A percentile compares a stretch with the other conserved stretches of the same genome.
Evolutionary conservation across 2,797 vertebrate species (phyloP).

Genomic region (Tiaroga cobitis): DNA sequence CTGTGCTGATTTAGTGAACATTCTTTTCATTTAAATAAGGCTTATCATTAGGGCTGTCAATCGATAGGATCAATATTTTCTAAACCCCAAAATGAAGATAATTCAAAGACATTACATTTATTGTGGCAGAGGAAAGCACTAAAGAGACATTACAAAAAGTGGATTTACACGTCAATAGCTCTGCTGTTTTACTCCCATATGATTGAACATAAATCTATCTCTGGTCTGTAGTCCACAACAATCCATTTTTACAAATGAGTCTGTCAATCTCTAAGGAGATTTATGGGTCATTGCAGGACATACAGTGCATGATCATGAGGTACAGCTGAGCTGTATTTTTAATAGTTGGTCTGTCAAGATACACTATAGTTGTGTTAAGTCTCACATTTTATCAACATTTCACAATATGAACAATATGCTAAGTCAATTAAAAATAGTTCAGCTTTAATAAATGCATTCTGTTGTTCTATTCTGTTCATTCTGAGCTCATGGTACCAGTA

Average conservation of each 20-base stretch:
- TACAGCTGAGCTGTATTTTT: neutral
- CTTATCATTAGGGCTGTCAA: neutral
- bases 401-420: neutral
- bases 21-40: neutral
- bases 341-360: neutral
- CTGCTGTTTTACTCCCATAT: neutral
- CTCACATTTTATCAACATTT: neutral
- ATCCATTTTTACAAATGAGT: constrained; percentile 5
- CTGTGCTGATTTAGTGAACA: neutral
- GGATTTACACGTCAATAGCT: neutral
- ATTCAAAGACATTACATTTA: neutral
- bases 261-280: neutral
- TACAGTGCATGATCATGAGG: neutral
- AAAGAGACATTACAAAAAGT: neutral
- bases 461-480: neutral
- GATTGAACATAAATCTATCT: neutral
- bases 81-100: neutral
- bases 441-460: neutral
- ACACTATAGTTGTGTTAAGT: neutral
- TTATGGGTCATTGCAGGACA: neutral
- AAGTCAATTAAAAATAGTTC: neutral
- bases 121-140: neutral
- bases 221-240: neutral
- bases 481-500: neutral
- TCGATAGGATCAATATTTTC: neutral